phyloP scores from a whole-genome alignment of 2,888 invertebrate genomes.

The Drosophila prolongata region DNA sequence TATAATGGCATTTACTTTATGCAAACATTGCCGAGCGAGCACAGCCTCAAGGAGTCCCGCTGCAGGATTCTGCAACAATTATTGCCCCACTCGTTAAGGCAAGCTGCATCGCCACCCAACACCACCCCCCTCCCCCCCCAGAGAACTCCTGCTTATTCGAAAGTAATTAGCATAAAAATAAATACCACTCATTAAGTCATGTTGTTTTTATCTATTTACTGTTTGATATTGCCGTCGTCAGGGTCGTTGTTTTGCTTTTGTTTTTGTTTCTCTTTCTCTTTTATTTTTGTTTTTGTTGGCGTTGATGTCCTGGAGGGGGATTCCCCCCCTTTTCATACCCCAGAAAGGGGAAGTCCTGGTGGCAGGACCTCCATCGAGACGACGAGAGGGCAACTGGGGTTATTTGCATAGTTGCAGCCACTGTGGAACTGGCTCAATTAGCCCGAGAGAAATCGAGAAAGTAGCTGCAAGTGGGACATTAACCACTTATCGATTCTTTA shows the following conservation, averaged over 20 bases:
- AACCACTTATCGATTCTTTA: not conserved
- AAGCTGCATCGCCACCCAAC: slow-evolving; percentile 10
- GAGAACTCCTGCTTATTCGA: slow-evolving; percentile 61
- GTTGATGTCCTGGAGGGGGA: slow-evolving; percentile 7
- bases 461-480: not conserved
- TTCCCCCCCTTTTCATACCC: slow-evolving; percentile 6
- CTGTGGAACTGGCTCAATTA: slow-evolving; percentile 29
- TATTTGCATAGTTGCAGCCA: slow-evolving; percentile 32
- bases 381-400: slow-evolving; percentile 7
- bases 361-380: slow-evolving; percentile 10
- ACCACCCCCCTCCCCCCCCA: slow-evolving; percentile 42
- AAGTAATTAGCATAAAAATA: slow-evolving; percentile 79
- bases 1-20: slow-evolving; percentile 74
- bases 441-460: not conserved
- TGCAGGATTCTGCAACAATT: slow-evolving; percentile 60
- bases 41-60: slow-evolving; percentile 16
- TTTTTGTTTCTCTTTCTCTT: slow-evolving; percentile 6
- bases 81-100: slow-evolving; percentile 65
- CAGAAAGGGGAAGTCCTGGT: not conserved
- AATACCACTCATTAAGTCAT: slow-evolving; percentile 79
- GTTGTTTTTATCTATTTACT: slow-evolving; percentile 76
- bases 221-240: slow-evolving; percentile 62
- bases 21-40: slow-evolving; percentile 48
- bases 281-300: not conserved
- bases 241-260: slow-evolving; percentile 20